These are phyloP conservation scores for Montifringilla adamsi DNA, from an alignment of 2,113 vertebrate species.

Conservation along the genomic window DNA sequence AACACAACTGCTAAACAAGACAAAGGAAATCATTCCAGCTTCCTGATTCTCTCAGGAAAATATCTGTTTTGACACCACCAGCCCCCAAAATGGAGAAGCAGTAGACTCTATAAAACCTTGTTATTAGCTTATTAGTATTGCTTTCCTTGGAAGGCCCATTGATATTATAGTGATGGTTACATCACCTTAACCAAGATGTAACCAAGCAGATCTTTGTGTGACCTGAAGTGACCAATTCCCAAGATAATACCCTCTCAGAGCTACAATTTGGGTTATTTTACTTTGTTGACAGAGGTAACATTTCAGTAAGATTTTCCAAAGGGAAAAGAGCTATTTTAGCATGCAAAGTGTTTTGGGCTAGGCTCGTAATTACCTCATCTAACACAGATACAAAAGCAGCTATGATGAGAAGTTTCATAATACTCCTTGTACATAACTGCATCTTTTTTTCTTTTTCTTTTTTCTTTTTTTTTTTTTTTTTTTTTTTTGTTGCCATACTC, in stretches of 20 bases:
- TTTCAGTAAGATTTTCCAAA: conserved; percentile 63
- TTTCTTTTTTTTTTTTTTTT: background rate
- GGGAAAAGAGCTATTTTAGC: conserved; percentile 53
- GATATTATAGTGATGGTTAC: background rate
- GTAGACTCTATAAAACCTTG: background rate
- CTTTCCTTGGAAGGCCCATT: conserved; percentile 24
- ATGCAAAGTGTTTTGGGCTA: conserved; percentile 28
- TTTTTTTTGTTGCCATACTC: background rate
- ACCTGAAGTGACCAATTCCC: conserved; percentile 46
- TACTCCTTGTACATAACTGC: background rate
- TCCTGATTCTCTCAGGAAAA: background rate
- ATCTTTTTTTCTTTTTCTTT: background rate
- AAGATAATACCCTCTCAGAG: conserved; percentile 41
- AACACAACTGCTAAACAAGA: background rate
- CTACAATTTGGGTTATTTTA: conserved; percentile 35
- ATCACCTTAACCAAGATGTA: background rate
- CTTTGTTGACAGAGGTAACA: conserved; percentile 55
- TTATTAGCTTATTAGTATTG: conserved; percentile 3
- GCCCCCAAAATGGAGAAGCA: background rate
- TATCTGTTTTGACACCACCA: background rate
- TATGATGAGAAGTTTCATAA: conserved; percentile 50
- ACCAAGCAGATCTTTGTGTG: background rate
- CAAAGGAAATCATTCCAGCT: background rate
- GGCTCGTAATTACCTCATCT: conserved; percentile 45
- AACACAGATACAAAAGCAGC: conserved; percentile 53